These are phyloP conservation scores for Aleiodes alternator DNA, from an alignment of 2,888 invertebrate genomes.

Conservation along the genomic window DNA sequence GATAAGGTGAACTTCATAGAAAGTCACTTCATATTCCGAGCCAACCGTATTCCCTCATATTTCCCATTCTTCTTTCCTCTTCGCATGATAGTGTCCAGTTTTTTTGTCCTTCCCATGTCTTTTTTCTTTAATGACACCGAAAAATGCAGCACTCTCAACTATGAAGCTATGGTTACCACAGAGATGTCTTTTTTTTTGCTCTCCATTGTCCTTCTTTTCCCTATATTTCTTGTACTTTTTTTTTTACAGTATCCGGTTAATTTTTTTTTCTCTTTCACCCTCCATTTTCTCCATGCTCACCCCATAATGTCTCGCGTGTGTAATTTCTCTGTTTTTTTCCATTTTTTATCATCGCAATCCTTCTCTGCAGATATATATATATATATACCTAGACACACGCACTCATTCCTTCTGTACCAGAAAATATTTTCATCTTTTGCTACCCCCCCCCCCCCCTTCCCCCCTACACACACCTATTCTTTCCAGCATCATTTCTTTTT, in stretches of 20 bases:
- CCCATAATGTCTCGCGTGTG: background rate
- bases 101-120: background rate
- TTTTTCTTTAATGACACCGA: constrained; percentile 31
- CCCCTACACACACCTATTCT: background rate
- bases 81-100: background rate
- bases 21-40: constrained; percentile 11
- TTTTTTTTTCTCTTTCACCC: background rate
- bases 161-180: constrained; percentile 23
- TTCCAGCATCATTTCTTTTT: constrained; percentile 29
- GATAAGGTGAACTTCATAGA: too few relatives aligned
- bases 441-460: background rate
- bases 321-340: background rate
- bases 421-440: constrained; percentile 19
- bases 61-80: constrained; percentile 3
- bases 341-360: background rate
- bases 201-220: constrained; percentile 1
- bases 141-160: constrained; percentile 30
- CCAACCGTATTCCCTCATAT: constrained; percentile 21
- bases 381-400: constrained; percentile 2
- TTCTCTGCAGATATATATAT: background rate
- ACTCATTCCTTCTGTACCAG: constrained; percentile 31
- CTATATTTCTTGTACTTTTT: constrained; percentile 1
- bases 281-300: background rate
- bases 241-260: constrained; percentile 2
- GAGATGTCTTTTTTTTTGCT: background rate